Evolutionary conservation across 35 echinoderm and acorn worm species (phyloP), one percentile per base, ranked within the genome.

Genomic region (Apostichopus californicus): DNA sequence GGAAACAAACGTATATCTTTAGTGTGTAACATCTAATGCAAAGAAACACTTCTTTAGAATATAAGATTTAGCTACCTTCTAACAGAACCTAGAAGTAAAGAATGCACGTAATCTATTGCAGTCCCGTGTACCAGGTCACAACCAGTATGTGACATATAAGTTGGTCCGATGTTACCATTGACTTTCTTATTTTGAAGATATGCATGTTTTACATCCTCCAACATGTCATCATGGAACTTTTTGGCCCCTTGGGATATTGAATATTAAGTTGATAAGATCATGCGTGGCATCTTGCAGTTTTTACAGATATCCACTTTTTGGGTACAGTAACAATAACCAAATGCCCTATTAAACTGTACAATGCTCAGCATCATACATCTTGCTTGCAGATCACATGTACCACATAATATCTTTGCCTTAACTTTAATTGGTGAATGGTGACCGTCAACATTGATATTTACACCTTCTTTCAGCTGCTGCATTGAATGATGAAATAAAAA

Each of bases 41-140:
- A 34, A 34, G 28, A 34, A 34, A 34, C 28, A 34, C 28, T 34
- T 34, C 28, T 34, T 34, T 34, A 34, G 28, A 34, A 34, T 34
- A 34, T 34, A 34, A 34, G 28, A 34, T 34, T 34, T 34, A 34
- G 28, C 28, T 1, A 34, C 28, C 28, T 34, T 34, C 28, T 34
- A 34, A 34, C 28, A 1, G 28, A 34, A 9, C 92, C 92, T 53
- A 86, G 55, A 10, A 86, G 56, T 8, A 93, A 2, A 8, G 79
- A 21, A 77, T 93, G 92, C 92, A 93, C 87, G 52, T 87, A 93
- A 57, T 93, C 81, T 87, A 93, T 77, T 2, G 1, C 92, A 54
- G 80, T 86, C 2, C 92, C 92, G 6, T 55, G 28, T 1, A 86
- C 70, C 54, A 86, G 59, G 56, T 93, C 60, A 84, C 18, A 21